Base-by-base conservation (phyloP, 1,140 invertebrate genomes). In the Anastrepha obliqua region DNA sequence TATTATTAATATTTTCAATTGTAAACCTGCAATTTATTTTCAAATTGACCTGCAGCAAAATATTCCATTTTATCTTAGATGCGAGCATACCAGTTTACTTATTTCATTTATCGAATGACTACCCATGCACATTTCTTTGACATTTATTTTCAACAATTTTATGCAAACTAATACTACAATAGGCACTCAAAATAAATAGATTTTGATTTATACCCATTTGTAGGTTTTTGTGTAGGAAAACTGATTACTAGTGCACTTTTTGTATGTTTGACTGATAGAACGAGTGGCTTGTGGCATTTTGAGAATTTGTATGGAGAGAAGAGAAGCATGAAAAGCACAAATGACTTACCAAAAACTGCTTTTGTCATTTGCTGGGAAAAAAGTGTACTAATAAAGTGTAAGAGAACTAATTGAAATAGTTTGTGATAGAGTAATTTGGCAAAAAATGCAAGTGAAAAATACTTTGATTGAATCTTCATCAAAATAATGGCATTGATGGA, bases 21-120 rank as follows among this genome's bases (percentile, higher is more conserved):
- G 47, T 42, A 29, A 9, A 29, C 8, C 47, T 47, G 44, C 74
- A 81, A 81, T 81, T 81, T 81, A 81, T 81, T 81, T 81, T 81
- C 51, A 44, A 81, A 58, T 81, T 55, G 74, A 81, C 74, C 74
- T 81, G 74, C 74, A 81, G 74, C 74, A 81, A 81, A 81, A 81
- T 81, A 81, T 81, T 81, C 74, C 44, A 55, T 81, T 81, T 81
- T 47, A 81, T 81, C 47, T 81, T 42, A 47, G 67, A 42, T 74
- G 15, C 39, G 13, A 74, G 39, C 51, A 55, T 55, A 55, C 51
- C 6, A 55, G 9, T 74, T 74, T 29, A 42, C 39, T 47, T 44
- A 74, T n/a, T 74, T 74, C 67, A 74, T 74, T 47, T 15, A 13
- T 15, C 44, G 67, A 74, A 44, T 74, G 67, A 67, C 65, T 29